These are phyloP conservation scores for Hemiprocne comata DNA, from an alignment of 2,113 vertebrate genomes.

Conservation along the genomic window DNA sequence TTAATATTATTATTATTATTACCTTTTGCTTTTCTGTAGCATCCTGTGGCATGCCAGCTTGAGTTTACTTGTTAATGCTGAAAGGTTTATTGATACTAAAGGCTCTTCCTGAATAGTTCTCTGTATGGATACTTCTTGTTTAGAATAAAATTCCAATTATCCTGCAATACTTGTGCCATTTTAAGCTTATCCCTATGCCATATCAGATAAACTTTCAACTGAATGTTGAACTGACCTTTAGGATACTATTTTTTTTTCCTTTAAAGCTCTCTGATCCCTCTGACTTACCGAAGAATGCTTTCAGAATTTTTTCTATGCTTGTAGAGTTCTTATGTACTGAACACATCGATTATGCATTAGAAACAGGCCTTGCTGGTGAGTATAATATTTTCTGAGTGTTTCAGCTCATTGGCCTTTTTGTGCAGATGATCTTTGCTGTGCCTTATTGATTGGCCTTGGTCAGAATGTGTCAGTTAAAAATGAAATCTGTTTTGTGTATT, in stretches of 20 bases:
- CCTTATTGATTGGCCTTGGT: conserved; percentile 23
- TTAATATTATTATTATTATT: background rate
- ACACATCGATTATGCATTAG: conserved; percentile 98
- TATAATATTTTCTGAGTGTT: conserved; percentile 1
- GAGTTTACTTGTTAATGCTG: background rate
- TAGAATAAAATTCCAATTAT: background rate
- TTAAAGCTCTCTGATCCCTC: conserved; percentile 95
- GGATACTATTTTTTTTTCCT: conserved; percentile 42
- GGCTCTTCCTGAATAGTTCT: background rate
- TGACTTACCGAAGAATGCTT: conserved; percentile 97
- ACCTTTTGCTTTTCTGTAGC: background rate
- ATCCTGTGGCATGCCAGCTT: background rate
- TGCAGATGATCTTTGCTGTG: conserved; percentile 16
- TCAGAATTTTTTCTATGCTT: conserved; percentile 95
- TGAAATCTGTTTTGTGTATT: background rate
- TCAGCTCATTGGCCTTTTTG: conserved; percentile 2
- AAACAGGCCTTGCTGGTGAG: conserved; percentile 95
- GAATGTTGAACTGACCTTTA: conserved; percentile 43
- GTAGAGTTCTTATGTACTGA: conserved; percentile 98
- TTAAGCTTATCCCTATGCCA: background rate
- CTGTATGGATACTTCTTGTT: background rate
- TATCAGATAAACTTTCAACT: conserved; percentile 23
- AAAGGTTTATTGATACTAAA: background rate
- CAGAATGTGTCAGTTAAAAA: background rate
- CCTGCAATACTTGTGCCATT: background rate